These are phyloP conservation scores for Epirrhoe alternata DNA, from an alignment of 2,888 invertebrate genomes.

Conservation along the genomic window DNA sequence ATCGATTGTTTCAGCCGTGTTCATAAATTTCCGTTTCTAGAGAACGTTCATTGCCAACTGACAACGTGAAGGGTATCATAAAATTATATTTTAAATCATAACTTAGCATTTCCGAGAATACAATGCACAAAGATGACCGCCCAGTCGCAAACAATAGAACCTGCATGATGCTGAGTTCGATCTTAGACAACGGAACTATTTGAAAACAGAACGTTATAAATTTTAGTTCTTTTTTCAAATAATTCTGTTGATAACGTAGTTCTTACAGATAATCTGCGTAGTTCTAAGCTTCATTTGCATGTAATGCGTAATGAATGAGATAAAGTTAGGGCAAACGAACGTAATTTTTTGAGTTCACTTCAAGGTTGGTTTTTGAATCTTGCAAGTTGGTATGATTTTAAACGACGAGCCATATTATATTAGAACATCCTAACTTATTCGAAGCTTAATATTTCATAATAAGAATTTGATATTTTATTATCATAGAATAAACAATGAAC, in stretches of 20 bases:
- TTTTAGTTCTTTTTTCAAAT: neutral
- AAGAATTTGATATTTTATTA: neutral
- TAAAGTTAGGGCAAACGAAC: too few relatives aligned
- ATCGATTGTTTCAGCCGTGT: conserved; percentile 17
- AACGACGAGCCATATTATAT: too few relatives aligned
- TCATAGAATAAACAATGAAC: conserved; percentile 73
- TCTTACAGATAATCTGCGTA: too few relatives aligned
- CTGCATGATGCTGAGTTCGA: conserved; percentile 30
- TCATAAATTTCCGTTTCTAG: conserved; percentile 1
- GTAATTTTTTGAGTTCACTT: too few relatives aligned
- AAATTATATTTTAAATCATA: conserved; percentile 60
- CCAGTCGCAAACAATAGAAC: conserved; percentile 27
- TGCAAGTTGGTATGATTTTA: too few relatives aligned
- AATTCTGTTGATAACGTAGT: too few relatives aligned
- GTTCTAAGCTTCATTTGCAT: too few relatives aligned
- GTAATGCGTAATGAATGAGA: too few relatives aligned
- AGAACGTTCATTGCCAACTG: conserved; percentile 46
- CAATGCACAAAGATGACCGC: conserved; percentile 37
- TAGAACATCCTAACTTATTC: neutral
- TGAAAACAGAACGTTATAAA: neutral
- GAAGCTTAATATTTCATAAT: neutral
- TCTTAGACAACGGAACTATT: conserved; percentile 26
- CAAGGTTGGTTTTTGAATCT: too few relatives aligned
- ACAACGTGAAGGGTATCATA: conserved; percentile 49
- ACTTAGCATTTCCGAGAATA: conserved; percentile 37